Percentiles rank a stretch among this genome's conserved stretches.
Evolutionary conservation across 2,113 vertebrate species (phyloP).

Genomic region (Clarias magur): DNA sequence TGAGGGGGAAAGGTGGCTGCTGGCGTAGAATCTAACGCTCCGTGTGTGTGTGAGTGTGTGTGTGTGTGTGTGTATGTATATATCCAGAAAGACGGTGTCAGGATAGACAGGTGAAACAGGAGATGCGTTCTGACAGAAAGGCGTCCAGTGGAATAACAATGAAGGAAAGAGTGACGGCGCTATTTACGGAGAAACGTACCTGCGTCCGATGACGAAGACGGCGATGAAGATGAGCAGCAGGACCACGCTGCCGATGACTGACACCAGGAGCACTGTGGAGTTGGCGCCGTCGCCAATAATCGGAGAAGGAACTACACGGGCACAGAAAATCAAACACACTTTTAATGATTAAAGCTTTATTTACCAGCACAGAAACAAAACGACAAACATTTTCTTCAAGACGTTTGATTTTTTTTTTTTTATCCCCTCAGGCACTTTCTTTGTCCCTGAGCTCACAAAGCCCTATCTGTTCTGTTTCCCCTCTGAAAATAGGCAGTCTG

Average conservation of each 20-base stretch:
- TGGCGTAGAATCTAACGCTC: background rate
- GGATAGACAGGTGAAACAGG: background rate
- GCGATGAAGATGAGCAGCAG: slow-evolving; percentile 92
- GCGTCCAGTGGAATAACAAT: background rate
- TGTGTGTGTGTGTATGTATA: no score
- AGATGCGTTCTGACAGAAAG: background rate
- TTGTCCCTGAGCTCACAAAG: slow-evolving; percentile 29
- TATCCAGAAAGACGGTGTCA: background rate
- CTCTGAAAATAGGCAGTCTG: slow-evolving; percentile 7
- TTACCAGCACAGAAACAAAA: no score
- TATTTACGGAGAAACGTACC: slow-evolving; percentile 72
- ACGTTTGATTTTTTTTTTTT: background rate
- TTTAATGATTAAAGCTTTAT: background rate
- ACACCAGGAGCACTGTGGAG: slow-evolving; percentile 91
- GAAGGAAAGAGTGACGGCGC: slow-evolving; percentile 16
- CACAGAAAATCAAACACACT: slow-evolving; percentile 37
- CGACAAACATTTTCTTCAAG: background rate
- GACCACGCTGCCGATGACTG: slow-evolving; percentile 89
- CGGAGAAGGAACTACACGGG: slow-evolving; percentile 86
- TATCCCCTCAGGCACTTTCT: background rate
- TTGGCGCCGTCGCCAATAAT: slow-evolving; percentile 94
- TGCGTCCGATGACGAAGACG: slow-evolving; percentile 94
- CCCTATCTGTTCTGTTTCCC: background rate
- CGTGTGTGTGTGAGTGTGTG: no score
- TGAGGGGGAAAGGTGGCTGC: background rate